Conservation (phyloP, 2,888 invertebrate species). For the Heteropelma amictum region DNA sequence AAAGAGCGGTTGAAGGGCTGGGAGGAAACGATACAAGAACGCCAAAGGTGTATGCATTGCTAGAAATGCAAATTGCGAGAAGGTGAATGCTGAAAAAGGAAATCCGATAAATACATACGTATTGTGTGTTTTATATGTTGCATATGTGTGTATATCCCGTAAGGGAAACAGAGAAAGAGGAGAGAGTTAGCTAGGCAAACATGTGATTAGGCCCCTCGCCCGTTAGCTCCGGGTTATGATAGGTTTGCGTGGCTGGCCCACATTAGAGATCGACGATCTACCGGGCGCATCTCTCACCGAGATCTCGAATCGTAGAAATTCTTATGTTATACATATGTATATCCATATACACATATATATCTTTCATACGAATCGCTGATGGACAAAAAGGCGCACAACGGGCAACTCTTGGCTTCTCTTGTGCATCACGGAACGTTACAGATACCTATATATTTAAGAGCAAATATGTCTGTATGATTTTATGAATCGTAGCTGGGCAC, state of each 20-base stretch:
- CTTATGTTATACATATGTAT: conserved; percentile 32
- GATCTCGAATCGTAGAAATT: conserved; percentile 75
- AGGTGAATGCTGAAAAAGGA: conserved; percentile 1
- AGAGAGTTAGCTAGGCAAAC: conserved; percentile 73
- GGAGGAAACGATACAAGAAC: not conserved
- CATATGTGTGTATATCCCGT: not conserved
- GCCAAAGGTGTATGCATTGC: conserved; percentile 58
- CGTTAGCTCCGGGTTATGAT: conserved; percentile 75
- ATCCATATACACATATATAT: not conserved
- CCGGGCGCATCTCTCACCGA: conserved; percentile 59
- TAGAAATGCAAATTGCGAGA: conserved; percentile 71
- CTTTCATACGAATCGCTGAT: not conserved
- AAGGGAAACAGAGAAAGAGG: conserved; percentile 33
- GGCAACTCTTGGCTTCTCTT: not conserved
- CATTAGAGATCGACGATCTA: conserved; percentile 70
- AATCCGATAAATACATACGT: not conserved
- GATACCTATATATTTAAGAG: not conserved
- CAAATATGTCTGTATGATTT: not conserved
- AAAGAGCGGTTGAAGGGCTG: not conserved
- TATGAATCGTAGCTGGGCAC: not conserved
- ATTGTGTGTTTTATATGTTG: not conserved
- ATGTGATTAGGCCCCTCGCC: conserved; percentile 70
- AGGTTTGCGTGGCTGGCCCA: conserved; percentile 76
- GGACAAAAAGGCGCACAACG: not conserved
- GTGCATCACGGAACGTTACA: too few species aligned